phyloP scores from a whole-genome alignment of 2,888 invertebrate species.

The Rotaria socialis region DNA sequence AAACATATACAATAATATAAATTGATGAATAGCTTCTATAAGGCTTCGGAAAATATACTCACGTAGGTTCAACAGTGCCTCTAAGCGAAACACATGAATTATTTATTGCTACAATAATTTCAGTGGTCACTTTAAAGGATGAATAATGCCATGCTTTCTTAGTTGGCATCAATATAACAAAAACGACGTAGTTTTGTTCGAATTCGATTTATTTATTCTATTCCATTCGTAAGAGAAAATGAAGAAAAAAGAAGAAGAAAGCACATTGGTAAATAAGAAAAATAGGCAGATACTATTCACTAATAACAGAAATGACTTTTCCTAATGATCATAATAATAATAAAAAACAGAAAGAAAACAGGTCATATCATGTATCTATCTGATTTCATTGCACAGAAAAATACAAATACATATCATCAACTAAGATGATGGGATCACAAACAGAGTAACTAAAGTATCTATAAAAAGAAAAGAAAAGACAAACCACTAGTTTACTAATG shows the following conservation, averaged over 20 bases:
- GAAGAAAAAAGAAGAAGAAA: background rate
- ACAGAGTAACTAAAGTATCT: too few species aligned
- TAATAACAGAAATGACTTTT: background rate
- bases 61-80: too few species aligned
- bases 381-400: background rate
- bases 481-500: background rate
- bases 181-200: background rate
- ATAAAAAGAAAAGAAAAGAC: too few species aligned
- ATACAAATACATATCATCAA: background rate
- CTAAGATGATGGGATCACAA: background rate
- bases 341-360: background rate
- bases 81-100: too few species aligned
- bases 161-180: too few species aligned
- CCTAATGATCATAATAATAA: background rate
- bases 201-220: conserved; percentile 1
- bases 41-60: too few species aligned
- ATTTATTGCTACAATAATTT: too few species aligned
- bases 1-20: too few species aligned
- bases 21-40: too few species aligned
- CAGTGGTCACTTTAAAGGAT: too few species aligned
- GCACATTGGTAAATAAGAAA: background rate
- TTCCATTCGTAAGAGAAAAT: background rate
- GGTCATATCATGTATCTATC: background rate
- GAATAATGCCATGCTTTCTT: too few species aligned
- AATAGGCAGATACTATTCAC: background rate